Evolutionary conservation across 2,888 invertebrate species (phyloP).

Genomic region (Acronicta leporina): DNA sequence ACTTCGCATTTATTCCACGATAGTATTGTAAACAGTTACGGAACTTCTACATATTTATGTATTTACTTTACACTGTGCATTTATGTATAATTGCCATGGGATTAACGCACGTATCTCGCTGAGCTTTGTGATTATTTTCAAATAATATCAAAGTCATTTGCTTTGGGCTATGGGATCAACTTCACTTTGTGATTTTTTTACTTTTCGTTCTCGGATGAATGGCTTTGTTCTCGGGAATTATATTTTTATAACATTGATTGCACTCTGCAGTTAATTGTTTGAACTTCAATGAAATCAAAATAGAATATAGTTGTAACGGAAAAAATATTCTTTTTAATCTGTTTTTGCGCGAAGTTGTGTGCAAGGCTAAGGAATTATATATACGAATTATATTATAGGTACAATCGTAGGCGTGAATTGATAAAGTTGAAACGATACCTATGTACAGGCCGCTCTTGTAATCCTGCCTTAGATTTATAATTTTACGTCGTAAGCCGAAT

Average conservation of each 20-base stretch:
- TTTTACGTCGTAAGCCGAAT: background rate
- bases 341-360: too few relatives aligned
- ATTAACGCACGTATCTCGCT: background rate
- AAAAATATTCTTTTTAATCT: too few relatives aligned
- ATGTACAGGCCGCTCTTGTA: too few relatives aligned
- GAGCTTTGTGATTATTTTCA: constrained; percentile 6
- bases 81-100: background rate
- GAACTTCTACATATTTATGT: constrained; percentile 2
- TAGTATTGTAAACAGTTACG: constrained; percentile 3
- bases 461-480: constrained; percentile 21
- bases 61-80: background rate
- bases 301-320: background rate
- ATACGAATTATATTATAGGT: too few relatives aligned
- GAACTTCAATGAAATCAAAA: background rate
- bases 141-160: background rate
- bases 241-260: background rate
- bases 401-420: too few relatives aligned
- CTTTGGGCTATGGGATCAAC: constrained; percentile 10
- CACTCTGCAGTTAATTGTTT: constrained; percentile 4
- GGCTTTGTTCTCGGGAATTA: constrained; percentile 16
- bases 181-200: constrained; percentile 11
- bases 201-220: constrained; percentile 4
- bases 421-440: too few relatives aligned
- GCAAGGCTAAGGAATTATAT: too few relatives aligned
- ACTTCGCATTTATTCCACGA: constrained; percentile 8